Evolutionary conservation across 64 coral and sea anemone species (phyloP), one percentile per base, ranked within the genome.

Genomic region (Montipora foliosa): DNA sequence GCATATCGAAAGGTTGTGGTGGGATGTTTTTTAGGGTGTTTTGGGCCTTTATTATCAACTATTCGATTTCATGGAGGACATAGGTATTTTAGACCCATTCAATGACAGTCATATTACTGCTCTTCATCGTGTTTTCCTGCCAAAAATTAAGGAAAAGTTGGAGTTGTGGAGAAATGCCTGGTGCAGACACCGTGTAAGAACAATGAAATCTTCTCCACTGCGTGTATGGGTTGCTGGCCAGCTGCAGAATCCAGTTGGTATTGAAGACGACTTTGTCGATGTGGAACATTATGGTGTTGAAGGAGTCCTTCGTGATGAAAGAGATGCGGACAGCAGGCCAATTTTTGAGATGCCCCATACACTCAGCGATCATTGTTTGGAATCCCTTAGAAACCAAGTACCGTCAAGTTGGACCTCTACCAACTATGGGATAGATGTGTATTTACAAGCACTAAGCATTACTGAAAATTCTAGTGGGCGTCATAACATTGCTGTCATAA

Each of bases 1-100:
- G 75, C 71, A 73, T 55, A 89, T 89, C 12, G 87, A 89, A 77
- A 52, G 87, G 49, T 72, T 89, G 8, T 89, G 87, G 87, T 25
- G 73, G 17, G 87, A 89, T 47, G 71, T 89, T 22, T 89, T 55
- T 89, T 22, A 89, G 73, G 87, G 87, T 12, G 60, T 64, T 64
- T 64, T 64, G 60, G 4, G 60, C 13, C 60, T 64, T 64, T 64
- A 64, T 64, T 64, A 64, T 64, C 8, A 64, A 12, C 13, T 64
- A 12, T 64, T 64, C 13, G 9, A 64, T 64, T 64, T 64, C 60
- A 64, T 64, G 60, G 60, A 64, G 13, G 60, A 64, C 60, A 64
- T 12, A 8, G 8, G 13, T 12, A 64, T 64, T 12, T n/a, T 74
- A 24, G 71, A 74, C 71, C 71, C 71, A 24, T 74, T 74, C 21